Evolutionary conservation across 2,888 invertebrate species (phyloP), one percentile per base, ranked within the genome.

Genomic region (Chironomus tentans): DNA sequence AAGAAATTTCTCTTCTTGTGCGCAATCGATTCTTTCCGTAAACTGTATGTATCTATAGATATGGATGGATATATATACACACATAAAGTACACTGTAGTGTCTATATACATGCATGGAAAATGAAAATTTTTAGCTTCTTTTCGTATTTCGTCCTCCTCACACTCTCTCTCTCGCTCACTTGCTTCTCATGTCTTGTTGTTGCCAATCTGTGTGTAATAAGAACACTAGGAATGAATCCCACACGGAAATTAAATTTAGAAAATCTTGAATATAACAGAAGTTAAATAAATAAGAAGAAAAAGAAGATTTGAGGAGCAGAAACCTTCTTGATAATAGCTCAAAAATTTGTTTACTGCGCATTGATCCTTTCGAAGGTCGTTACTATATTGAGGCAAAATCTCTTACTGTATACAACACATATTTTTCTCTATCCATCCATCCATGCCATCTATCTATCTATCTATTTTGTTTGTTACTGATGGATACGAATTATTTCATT

Each of bases 221-320:
- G 65, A 65, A 24, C 21, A 21, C 65, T 24, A 24, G 24, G 65
- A 65, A 24, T 65, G 65, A 65, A 24, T 28, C 71, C 50, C 71
- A 61, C 71, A 56, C 71, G 50, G 56, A 71, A 71, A 24, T 61
- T 71, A 71, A 71, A 28, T 50, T 71, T 71, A 71, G 71, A 71
- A 61, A 71, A 71, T 65, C 65, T 65, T 65, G 56, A 56, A 56
- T 56, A 15, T 56, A 56, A 56, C 15, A 56, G 56, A 56, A 56
- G 38, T 38, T 38, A 38, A 38, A 38, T 38, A 38, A 38, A 38
- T 38, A 38, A 38, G 38, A 38, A 38, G 38, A 38, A 38, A 38
- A 38, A 38, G 38, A 38, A 38, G 38, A 38, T 2, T 7, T 38
- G 38, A 38, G 38, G 38, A 38, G 38, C 38, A 56, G 56, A 56